Evolutionary conservation across 2,888 invertebrate genomes (phyloP).

Genomic region (Drosophila vallismaia): DNA sequence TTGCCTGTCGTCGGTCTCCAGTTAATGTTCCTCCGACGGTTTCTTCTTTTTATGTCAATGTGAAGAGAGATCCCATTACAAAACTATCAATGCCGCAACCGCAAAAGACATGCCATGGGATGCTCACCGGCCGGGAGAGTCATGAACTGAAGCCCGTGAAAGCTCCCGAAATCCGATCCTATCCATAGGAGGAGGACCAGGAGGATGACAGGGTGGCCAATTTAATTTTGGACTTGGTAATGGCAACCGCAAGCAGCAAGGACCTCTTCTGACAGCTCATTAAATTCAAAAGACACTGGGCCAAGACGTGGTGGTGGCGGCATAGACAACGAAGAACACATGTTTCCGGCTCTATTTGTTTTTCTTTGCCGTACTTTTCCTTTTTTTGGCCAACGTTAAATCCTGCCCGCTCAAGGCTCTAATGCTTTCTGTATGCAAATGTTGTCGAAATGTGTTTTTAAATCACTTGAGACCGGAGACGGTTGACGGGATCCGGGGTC

Average conservation of each 20-base stretch:
- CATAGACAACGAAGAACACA: constrained; percentile 9
- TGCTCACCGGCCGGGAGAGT: constrained; percentile 3
- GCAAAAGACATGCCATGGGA: constrained; percentile 22
- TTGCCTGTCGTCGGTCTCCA: not conserved
- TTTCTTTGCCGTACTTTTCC: constrained; percentile 8
- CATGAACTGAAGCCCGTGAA: constrained; percentile 46
- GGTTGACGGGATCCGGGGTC: not conserved
- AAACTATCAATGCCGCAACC: constrained; percentile 46
- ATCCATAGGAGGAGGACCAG: not conserved
- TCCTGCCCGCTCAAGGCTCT: constrained; percentile 21
- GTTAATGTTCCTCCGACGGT: constrained; percentile 7
- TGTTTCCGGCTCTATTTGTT: constrained; percentile 17
- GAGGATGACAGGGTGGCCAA: not conserved
- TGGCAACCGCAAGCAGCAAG: constrained; percentile 1
- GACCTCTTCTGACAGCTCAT: constrained; percentile 15
- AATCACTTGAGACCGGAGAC: constrained; percentile 27
- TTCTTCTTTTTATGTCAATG: constrained; percentile 2
- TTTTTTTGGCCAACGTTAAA: constrained; percentile 3
- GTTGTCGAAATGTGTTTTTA: constrained; percentile 30
- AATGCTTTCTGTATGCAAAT: constrained; percentile 38
- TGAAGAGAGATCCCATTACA: constrained; percentile 41
- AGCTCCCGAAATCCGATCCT: constrained; percentile 60
- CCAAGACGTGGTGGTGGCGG: not conserved
- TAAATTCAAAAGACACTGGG: constrained; percentile 9
- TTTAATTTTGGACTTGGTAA: constrained; percentile 4